phyloP scores from a whole-genome alignment of 2,888 invertebrate genomes.

The Dynastes grantii region DNA sequence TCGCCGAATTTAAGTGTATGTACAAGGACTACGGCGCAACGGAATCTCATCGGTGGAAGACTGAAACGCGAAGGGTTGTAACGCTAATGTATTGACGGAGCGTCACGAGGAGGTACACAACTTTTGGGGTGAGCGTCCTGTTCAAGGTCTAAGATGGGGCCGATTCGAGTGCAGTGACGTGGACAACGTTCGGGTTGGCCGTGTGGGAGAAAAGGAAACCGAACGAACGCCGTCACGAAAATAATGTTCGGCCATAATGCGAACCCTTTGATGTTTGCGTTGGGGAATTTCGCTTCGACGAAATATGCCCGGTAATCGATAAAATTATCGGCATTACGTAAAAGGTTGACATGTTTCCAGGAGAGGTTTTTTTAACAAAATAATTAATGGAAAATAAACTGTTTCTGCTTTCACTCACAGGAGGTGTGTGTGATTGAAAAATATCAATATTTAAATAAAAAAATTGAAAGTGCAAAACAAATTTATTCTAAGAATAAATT shows the following conservation, averaged over 20 bases:
- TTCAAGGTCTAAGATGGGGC: conserved; percentile 60
- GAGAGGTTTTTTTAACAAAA: too few species aligned
- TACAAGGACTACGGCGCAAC: neutral
- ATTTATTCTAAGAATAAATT: too few species aligned
- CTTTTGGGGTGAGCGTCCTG: conserved; percentile 63
- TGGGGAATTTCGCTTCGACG: conserved; percentile 20
- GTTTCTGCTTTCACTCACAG: too few species aligned
- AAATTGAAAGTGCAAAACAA: too few species aligned
- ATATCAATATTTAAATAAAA: too few species aligned
- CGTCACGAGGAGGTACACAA: conserved; percentile 30
- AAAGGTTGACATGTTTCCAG: neutral
- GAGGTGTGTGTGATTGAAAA: too few species aligned
- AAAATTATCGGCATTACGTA: conserved; percentile 16
- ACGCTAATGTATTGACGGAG: conserved; percentile 27
- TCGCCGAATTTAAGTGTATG: neutral
- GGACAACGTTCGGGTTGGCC: conserved; percentile 32
- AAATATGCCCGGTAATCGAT: conserved; percentile 13
- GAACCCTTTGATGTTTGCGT: conserved; percentile 21
- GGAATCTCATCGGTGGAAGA: neutral
- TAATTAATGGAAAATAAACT: neutral
- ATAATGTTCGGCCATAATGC: conserved; percentile 7
- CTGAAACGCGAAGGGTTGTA: conserved; percentile 16
- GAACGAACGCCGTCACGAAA: conserved; percentile 16
- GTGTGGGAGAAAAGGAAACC: conserved; percentile 26
- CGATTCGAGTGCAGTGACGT: conserved; percentile 37